A percentile compares a stretch with the other conserved stretches of the same genome.
phyloP scores from a whole-genome alignment of 2,888 invertebrate species.

The Drosophila siamana region DNA sequence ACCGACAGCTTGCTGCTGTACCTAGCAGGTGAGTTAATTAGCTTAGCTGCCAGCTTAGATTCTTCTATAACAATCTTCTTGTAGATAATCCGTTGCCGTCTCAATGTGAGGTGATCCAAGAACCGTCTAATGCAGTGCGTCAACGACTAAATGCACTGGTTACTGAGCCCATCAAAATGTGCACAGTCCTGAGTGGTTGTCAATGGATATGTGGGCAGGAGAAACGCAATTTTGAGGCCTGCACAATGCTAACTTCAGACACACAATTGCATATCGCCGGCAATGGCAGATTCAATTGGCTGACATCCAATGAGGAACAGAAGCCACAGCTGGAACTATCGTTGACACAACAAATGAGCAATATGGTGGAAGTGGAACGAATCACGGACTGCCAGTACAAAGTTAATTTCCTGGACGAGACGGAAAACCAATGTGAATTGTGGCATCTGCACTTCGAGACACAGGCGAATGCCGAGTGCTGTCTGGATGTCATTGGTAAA shows the following conservation, averaged over 20 bases:
- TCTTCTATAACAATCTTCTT: not conserved
- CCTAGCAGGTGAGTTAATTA: conserved; percentile 86
- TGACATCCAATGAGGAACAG: conserved; percentile 69
- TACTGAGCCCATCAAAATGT: conserved; percentile 84
- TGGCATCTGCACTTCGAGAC: conserved; percentile 86
- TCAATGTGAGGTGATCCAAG: conserved; percentile 83
- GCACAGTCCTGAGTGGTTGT: conserved; percentile 85
- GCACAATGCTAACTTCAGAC: conserved; percentile 83
- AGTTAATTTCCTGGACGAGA: conserved; percentile 87
- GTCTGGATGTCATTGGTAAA: conserved; percentile 86
- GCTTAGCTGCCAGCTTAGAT: not conserved
- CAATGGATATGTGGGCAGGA: conserved; percentile 81
- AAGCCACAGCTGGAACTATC: conserved; percentile 67
- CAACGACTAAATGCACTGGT: conserved; percentile 75
- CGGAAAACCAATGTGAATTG: conserved; percentile 85
- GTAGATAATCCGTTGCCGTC: conserved; percentile 81
- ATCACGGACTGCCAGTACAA: conserved; percentile 84
- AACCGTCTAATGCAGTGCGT: conserved; percentile 83
- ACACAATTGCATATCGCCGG: conserved; percentile 85
- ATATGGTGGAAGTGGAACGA: conserved; percentile 86
- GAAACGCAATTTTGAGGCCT: conserved; percentile 73
- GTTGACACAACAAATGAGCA: conserved; percentile 86
- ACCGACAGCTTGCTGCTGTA: conserved; percentile 86
- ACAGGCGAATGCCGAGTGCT: conserved; percentile 84
- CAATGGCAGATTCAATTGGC: conserved; percentile 86